Evolutionary conservation across 2,113 vertebrate genomes (phyloP).

Genomic region (Bos indicus): DNA sequence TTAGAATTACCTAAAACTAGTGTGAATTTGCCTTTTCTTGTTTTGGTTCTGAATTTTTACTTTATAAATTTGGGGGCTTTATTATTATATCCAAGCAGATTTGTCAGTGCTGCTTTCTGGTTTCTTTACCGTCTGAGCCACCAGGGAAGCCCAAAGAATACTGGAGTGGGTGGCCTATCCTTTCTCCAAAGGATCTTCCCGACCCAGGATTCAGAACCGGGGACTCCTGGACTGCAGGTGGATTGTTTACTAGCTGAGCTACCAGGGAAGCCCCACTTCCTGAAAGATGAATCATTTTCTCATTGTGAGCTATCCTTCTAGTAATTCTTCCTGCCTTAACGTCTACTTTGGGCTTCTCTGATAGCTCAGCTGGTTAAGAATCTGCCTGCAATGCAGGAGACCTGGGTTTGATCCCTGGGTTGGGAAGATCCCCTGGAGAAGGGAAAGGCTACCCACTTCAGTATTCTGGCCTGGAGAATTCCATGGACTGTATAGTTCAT

Average conservation of each 20-base stretch:
- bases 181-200: neutral
- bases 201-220: accelerated
- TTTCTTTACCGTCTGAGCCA: neutral
- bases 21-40: neutral
- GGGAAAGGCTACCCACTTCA: neutral
- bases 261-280: neutral
- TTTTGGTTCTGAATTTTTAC: neutral
- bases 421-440: neutral
- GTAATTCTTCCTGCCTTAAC: neutral
- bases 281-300: neutral
- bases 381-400: neutral
- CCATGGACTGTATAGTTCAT: neutral
- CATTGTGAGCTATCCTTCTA: neutral
- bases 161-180: neutral
- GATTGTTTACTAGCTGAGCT: neutral
- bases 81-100: neutral
- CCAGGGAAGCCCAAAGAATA: neutral
- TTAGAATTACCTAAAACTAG: neutral
- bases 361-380: neutral
- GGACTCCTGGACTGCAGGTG: neutral
- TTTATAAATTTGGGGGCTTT: neutral
- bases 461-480: neutral
- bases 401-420: neutral
- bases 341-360: neutral
- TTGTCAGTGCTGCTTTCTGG: neutral